Base-by-base conservation (phyloP, 2,888 invertebrate genomes). In the Tenthredo notha region DNA sequence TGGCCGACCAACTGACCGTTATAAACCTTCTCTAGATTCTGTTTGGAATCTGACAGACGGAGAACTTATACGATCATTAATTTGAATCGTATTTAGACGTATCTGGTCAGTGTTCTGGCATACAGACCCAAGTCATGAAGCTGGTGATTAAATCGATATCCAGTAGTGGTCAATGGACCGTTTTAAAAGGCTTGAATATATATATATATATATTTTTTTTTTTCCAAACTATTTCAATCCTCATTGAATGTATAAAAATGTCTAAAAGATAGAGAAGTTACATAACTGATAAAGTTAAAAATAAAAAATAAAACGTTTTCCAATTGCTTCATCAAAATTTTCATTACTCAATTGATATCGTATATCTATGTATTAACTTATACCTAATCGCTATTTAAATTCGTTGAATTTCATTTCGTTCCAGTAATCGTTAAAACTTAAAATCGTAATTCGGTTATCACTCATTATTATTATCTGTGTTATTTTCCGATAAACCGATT, bases 21-120 rank as follows among this genome's bases (percentile, higher is more conserved):
- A 67, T 67, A 33, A 67, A 67, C 33, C 18, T 3, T 18, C 67
- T 67, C 29, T 67, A 33, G 33, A 4, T 29, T 18, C 67, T 67
- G 25, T 67, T 67, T 15, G 6, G 15, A 33, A 33, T 67, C 12
- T 67, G 33, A 67, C 29, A 33, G 15, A 67, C 33, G 18, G 5
- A 67, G 67, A 74, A 74, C 72, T 74, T 74, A 10, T 74, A 40
- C 10, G 72, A 74, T 43, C 72, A 25, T 74, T 21, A 74, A 74
- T 74, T 74, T 43, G 21, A 74, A 74, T 74, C 40, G 9, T 33
- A 74, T 43, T 70, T 29, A n/a, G 43, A 43, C 21, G 72, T 43
- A n/a, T 74, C 72, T 74, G 72, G 72, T 40, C 72, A 74, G 72
- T 74, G 72, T 74, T 74, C 72, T 74, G 29, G 40, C 72, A 43